Conservation (phyloP, 1,140 invertebrate species). For the Trigoniulus corallinus region DNA sequence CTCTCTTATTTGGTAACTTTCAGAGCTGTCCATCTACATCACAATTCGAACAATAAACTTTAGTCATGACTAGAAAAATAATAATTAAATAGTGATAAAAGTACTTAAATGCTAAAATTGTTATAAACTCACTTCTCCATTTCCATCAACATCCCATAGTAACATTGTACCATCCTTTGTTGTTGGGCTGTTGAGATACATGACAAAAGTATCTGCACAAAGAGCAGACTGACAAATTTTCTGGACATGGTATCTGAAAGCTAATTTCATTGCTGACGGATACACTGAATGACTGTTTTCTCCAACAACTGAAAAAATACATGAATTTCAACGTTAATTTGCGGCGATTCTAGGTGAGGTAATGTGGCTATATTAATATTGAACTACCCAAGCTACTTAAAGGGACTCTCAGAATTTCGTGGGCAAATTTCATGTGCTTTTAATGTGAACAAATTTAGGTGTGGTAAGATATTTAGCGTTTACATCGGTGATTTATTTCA, state of each 20-base stretch:
- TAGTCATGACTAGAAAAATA: not conserved
- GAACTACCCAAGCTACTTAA: no score
- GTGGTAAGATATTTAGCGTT: no score
- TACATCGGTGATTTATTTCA: no score
- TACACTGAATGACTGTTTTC: constrained; percentile 20
- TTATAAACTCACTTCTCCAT: constrained; percentile 29
- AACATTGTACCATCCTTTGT: constrained; percentile 29
- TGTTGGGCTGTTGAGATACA: constrained; percentile 34
- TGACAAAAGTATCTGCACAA: constrained; percentile 33
- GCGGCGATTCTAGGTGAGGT: no score
- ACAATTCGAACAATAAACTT: not conserved
- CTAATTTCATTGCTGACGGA: constrained; percentile 31
- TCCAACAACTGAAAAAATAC: constrained; percentile 7
- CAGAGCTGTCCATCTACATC: constrained; percentile 25
- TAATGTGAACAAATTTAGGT: no score
- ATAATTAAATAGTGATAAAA: no score
- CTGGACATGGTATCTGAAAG: constrained; percentile 31
- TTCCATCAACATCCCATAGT: constrained; percentile 33
- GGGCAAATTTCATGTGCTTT: no score
- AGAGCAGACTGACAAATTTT: constrained; percentile 28
- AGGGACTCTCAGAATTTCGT: no score
- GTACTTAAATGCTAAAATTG: not conserved
- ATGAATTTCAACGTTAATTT: no score
- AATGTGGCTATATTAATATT: no score
- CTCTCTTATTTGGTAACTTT: constrained; percentile 31